Percentiles rank a stretch among this genome's conserved stretches.
These are phyloP conservation scores for Drosophila simulans DNA, from an alignment of 1,140 invertebrate genomes.

Conservation along the genomic window DNA sequence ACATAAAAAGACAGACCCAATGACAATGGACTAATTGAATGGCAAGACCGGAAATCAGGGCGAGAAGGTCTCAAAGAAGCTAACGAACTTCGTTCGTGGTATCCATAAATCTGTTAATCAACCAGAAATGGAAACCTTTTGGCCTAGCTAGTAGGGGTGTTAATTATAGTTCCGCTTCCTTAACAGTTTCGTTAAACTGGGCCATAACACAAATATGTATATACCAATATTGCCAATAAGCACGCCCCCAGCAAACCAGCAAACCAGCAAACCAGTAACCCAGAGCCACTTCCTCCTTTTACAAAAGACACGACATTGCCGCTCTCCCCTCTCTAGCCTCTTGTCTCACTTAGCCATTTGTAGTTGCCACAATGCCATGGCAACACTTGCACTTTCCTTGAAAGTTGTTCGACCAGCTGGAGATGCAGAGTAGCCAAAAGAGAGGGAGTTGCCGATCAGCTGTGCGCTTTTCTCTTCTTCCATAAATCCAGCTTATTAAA, in stretches of 20 bases:
- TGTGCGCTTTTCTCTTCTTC: slow-evolving; percentile 28
- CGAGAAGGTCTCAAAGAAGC: slow-evolving; percentile 50
- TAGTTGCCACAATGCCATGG: slow-evolving; percentile 71
- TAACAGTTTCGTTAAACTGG: slow-evolving; percentile 22
- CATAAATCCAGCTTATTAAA: slow-evolving; percentile 12
- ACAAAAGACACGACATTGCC: slow-evolving; percentile 58
- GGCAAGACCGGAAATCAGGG: slow-evolving; percentile 54
- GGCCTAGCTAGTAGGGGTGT: slow-evolving; percentile 10
- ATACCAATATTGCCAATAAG: background rate
- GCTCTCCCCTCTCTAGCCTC: background rate
- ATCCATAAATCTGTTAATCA: slow-evolving; percentile 39
- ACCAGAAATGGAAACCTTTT: slow-evolving; percentile 25
- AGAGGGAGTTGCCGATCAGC: slow-evolving; percentile 35
- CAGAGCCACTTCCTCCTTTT: slow-evolving; percentile 73
- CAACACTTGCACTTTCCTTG: slow-evolving; percentile 82
- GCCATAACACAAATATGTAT: slow-evolving; percentile 22
- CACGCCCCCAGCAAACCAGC: slow-evolving; percentile 38
- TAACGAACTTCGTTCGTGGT: slow-evolving; percentile 16
- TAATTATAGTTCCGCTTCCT: slow-evolving; percentile 60
- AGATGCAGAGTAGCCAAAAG: slow-evolving; percentile 10
- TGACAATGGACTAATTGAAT: slow-evolving; percentile 37
- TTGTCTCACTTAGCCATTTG: slow-evolving; percentile 25
- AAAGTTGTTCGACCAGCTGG: slow-evolving; percentile 70
- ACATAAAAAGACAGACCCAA: slow-evolving; percentile 42
- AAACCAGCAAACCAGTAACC: slow-evolving; percentile 63